Conservation (phyloP, 2,888 invertebrate species). For the Ethmia dodecea region DNA sequence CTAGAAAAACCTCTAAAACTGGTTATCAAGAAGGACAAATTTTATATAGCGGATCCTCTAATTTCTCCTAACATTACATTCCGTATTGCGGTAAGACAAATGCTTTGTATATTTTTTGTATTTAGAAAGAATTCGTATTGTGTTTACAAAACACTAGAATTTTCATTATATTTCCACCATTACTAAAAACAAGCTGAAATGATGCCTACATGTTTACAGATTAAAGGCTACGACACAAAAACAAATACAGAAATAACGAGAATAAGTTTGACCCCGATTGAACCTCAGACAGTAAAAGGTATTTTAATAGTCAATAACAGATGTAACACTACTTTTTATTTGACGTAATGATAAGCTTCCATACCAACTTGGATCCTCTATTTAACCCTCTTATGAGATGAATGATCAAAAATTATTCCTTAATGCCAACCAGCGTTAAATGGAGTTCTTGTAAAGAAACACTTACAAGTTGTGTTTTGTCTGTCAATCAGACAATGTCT, state of each 20-base stretch:
- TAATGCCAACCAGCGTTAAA: no score
- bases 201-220: no score
- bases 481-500: no score
- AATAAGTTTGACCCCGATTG: conserved; percentile 29
- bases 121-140: not conserved
- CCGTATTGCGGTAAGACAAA: conserved; percentile 36
- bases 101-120: not conserved
- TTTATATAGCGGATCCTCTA: conserved; percentile 32
- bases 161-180: not conserved
- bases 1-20: conserved; percentile 25
- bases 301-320: no score
- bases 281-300: conserved; percentile 30
- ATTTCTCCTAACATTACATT: conserved; percentile 34
- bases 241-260: conserved; percentile 27
- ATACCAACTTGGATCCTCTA: no score
- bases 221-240: conserved; percentile 28
- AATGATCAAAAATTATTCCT: no score
- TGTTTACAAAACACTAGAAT: not conserved
- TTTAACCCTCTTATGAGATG: no score
- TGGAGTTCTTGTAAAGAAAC: no score
- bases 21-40: conserved; percentile 24
- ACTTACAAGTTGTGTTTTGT: no score
- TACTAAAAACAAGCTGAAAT: no score
- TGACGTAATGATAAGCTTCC: no score
- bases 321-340: no score